These are phyloP conservation scores for Acromyrmex echinatior DNA, from an alignment of 1,140 invertebrate species.

Conservation along the genomic window DNA sequence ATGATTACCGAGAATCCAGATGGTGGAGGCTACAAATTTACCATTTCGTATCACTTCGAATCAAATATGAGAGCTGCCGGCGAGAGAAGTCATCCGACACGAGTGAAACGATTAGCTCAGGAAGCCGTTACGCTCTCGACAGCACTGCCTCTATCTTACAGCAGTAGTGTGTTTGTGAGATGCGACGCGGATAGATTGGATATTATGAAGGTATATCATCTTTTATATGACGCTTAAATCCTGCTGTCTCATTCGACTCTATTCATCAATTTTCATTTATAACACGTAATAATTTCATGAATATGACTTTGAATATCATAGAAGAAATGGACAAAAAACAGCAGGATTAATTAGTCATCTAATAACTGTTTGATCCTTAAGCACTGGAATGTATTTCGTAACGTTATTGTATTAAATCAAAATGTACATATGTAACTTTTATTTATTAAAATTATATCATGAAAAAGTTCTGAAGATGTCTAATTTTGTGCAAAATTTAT, in stretches of 20 bases:
- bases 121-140: constrained; percentile 98
- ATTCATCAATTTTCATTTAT: not conserved
- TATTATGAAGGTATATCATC: constrained; percentile 94
- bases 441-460: not conserved
- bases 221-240: not conserved
- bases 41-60: constrained; percentile 97
- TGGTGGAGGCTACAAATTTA: constrained; percentile 93
- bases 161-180: constrained; percentile 97
- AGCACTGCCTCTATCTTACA: constrained; percentile 96
- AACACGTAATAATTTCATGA: not conserved
- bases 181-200: constrained; percentile 97
- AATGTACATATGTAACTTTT: not conserved
- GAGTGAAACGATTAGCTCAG: constrained; percentile 97
- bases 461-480: not conserved
- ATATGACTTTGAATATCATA: not conserved
- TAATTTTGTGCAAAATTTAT: not conserved
- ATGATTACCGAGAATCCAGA: constrained; percentile 94
- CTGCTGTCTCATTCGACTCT: not conserved
- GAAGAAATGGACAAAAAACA: constrained; percentile 6
- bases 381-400: not conserved
- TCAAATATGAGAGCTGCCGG: constrained; percentile 94
- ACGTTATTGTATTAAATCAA: not conserved
- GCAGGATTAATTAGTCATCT: constrained; percentile 33
- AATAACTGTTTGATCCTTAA: not conserved
- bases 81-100: constrained; percentile 93